Evolutionary conservation across 2,888 invertebrate genomes (phyloP), one percentile per base, ranked within the genome.

Genomic region (Lordiphosa fenestrarum): DNA sequence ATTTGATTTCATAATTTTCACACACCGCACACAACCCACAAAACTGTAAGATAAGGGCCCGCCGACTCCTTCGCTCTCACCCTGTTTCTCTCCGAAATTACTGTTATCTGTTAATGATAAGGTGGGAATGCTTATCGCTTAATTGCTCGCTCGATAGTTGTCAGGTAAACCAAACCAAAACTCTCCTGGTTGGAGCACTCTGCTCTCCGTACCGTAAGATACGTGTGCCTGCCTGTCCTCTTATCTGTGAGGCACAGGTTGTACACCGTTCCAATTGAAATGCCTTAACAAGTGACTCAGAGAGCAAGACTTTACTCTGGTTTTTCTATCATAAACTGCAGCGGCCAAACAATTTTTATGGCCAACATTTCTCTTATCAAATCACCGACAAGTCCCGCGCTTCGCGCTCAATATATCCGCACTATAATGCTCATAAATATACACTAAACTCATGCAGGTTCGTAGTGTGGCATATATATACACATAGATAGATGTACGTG

Each of bases 351-450:
- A 44, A 6, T 47, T 53, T 73, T 62, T 39, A 62, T 57, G 42
- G 52, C 53, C 66, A 62, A 62, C 63, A 63, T 51, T 55, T 42
- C 15, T 54, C 62, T 57, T 66, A 62, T 58, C 68, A 62, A 12
- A 46, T 23, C 37, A n/a, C 42, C 50, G 51, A 46, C 69, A 60
- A 46, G 36, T 38, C 23, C 13, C 52, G 71, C 51, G 73, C 60
- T 54, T 62, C 69, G 71, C 84, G 81, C 85, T 64, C 80, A 72
- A 85, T 85, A 83, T 88, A 88, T 88, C 89, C 89, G 86, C 83
- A 86, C 88, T 87, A 88, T 88, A 89, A 88, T 88, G 85, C 86
- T 82, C 88, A 89, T 89, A 88, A 88, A 89, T 88, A 88, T 88
- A 85, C 89, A 88, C 88, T 88, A 87, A 88, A 85, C 76, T 71